Evolutionary conservation across 64 coral and sea anemone species (phyloP).

Genomic region (Montipora cactus): DNA sequence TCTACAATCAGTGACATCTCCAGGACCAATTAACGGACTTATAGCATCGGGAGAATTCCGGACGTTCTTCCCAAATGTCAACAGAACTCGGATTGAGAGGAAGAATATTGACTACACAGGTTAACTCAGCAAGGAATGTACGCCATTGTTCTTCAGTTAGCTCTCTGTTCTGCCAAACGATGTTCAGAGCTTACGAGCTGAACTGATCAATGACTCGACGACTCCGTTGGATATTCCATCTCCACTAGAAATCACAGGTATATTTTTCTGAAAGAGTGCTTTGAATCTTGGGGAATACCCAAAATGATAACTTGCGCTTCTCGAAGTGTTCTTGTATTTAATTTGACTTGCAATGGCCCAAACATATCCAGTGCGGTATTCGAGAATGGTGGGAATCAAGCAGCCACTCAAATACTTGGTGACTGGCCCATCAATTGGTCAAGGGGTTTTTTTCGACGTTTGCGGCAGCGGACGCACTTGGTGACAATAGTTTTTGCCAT

Average conservation of each 20-base stretch:
- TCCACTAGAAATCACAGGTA: no score
- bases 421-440: constrained; percentile 75
- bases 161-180: constrained; percentile 15
- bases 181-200: constrained; percentile 58
- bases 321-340: constrained; percentile 21
- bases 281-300: constrained; percentile 61
- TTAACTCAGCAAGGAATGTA: constrained; percentile 50
- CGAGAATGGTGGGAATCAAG: constrained; percentile 45
- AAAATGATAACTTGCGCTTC: constrained; percentile 69
- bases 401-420: constrained; percentile 57
- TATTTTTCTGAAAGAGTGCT: constrained; percentile 25
- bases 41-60: constrained; percentile 42
- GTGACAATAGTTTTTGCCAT: constrained; percentile 21
- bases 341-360: constrained; percentile 48
- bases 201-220: constrained; percentile 29
- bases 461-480: constrained; percentile 58
- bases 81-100: constrained; percentile 32
- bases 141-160: constrained; percentile 59
- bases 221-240: no score
- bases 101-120: constrained; percentile 58
- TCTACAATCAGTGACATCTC: no score
- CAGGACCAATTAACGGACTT: no score
- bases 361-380: constrained; percentile 78
- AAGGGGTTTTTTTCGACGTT: constrained; percentile 62
- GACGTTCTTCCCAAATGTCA: constrained; percentile 25